Percentiles rank a stretch among this genome's conserved stretches.
Evolutionary conservation across 1,140 invertebrate genomes (phyloP).

Genomic region (Pemphigus obesinymphae): DNA sequence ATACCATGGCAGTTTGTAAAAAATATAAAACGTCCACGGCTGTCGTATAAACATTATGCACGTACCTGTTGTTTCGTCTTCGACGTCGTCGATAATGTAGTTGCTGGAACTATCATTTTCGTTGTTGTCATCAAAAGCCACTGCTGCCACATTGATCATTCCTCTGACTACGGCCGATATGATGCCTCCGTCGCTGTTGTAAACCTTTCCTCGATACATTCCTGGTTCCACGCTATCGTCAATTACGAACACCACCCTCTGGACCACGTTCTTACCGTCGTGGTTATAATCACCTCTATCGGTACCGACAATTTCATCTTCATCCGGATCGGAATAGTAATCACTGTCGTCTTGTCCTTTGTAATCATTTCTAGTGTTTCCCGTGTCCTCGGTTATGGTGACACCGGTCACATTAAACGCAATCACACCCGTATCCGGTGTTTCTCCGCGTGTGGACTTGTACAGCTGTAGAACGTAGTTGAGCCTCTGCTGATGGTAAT

Average conservation of each 20-base stretch:
- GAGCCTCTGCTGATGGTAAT: not conserved
- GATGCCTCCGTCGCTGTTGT: not conserved
- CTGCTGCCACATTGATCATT: not conserved
- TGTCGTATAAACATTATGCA: too few relatives aligned
- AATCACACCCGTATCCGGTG: not conserved
- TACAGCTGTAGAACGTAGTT: not conserved
- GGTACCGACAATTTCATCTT: not conserved
- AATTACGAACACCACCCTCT: not conserved
- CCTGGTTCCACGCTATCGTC: not conserved
- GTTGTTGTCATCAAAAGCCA: not conserved
- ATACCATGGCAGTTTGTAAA: too few relatives aligned
- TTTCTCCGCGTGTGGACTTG: not conserved
- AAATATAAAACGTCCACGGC: too few relatives aligned
- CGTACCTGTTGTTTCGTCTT: not conserved
- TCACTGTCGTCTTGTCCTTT: not conserved
- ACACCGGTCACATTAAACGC: not conserved
- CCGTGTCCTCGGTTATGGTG: not conserved
- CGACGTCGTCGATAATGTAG: not conserved
- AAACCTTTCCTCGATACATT: not conserved
- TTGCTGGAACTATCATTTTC: not conserved
- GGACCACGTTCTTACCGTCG: not conserved
- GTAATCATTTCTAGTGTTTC: not conserved
- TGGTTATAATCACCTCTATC: not conserved
- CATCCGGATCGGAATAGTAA: not conserved
- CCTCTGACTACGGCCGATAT: not conserved